Conservation (phyloP, 2,113 vertebrate genomes). For the Corythoichthys intestinalis region DNA sequence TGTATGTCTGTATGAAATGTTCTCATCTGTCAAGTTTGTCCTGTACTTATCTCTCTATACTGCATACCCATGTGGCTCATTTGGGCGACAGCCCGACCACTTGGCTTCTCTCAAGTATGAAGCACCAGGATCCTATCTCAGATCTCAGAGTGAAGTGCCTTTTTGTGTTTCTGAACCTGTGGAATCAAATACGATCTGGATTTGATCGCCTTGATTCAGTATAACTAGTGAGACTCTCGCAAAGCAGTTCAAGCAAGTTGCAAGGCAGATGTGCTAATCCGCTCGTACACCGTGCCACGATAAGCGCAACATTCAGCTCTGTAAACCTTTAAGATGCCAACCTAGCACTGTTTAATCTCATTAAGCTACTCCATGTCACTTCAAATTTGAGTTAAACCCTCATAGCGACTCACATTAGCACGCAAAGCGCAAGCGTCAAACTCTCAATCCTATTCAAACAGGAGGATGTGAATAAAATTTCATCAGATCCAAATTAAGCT, state of each 20-base stretch:
- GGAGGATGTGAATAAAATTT: not conserved
- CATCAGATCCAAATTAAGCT: not conserved
- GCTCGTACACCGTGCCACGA: not conserved
- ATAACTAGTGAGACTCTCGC: not conserved
- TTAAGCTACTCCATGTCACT: slow-evolving; percentile 21
- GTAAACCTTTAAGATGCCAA: slow-evolving; percentile 17
- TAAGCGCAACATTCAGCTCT: not conserved
- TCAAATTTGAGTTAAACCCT: slow-evolving; percentile 3
- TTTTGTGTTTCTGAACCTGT: not conserved
- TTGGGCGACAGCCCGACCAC: not conserved
- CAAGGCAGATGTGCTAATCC: not conserved
- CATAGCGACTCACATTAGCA: not conserved
- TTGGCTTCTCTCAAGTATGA: not conserved
- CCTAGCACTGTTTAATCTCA: slow-evolving; percentile 7
- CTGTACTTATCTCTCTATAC: not conserved
- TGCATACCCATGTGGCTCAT: not conserved
- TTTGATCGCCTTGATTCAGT: too few species aligned
- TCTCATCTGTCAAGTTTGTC: not conserved
- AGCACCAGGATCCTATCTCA: not conserved
- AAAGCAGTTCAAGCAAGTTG: not conserved
- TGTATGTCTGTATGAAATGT: not conserved
- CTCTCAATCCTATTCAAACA: not conserved
- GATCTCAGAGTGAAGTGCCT: not conserved
- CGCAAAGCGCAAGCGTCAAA: slow-evolving; percentile 2
- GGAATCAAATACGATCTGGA: not conserved